A percentile compares a stretch with the other conserved stretches of the same genome.
phyloP scores from a whole-genome alignment of 2,113 vertebrate genomes.

The Varanus salvator region DNA sequence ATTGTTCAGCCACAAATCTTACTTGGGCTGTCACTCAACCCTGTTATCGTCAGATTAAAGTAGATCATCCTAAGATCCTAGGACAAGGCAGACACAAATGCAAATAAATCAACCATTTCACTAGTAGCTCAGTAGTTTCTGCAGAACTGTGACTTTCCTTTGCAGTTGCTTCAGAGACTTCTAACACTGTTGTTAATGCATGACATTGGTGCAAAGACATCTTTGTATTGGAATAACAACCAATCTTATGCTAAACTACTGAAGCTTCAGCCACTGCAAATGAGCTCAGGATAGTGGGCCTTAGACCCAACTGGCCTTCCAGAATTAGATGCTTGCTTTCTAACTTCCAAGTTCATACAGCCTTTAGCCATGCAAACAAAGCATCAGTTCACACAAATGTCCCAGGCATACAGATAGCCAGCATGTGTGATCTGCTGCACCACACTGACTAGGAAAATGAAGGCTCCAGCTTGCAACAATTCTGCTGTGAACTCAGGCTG shows the following conservation, averaged over 20 bases:
- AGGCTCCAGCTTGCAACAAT: neutral
- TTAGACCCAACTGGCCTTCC: neutral
- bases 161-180: neutral
- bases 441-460: neutral
- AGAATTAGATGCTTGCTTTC: neutral
- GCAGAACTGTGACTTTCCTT: neutral
- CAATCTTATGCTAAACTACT: neutral
- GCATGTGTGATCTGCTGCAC: neutral
- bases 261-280: neutral
- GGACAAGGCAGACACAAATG: neutral
- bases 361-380: neutral
- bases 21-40: neutral
- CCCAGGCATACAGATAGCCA: neutral
- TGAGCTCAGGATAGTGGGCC: neutral
- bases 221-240: neutral
- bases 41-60: neutral
- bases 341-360: neutral
- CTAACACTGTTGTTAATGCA: neutral
- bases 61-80: neutral
- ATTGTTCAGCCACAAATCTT: neutral
- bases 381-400: neutral
- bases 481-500: neutral
- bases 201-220: neutral
- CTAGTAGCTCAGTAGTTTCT: neutral
- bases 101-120: neutral